phyloP scores from a whole-genome alignment of 1,140 invertebrate genomes.

The Drosophila sproati region DNA sequence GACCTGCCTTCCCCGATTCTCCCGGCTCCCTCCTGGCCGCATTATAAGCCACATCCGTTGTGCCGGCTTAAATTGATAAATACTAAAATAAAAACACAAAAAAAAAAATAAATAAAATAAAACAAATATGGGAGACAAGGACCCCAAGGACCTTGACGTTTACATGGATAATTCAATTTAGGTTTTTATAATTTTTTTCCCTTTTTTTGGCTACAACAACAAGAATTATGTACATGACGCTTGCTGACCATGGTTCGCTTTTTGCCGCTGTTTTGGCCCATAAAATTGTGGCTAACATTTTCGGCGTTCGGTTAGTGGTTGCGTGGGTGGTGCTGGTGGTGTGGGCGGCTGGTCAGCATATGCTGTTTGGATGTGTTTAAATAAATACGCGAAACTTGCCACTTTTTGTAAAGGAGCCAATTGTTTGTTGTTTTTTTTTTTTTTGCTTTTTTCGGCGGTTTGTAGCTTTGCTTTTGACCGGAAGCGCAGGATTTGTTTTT shows the following conservation, averaged over 20 bases:
- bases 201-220: constrained; percentile 53
- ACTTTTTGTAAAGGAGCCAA: constrained; percentile 64
- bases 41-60: constrained; percentile 80
- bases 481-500: constrained; percentile 80
- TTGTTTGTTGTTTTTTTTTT: constrained; percentile 19
- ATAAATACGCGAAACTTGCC: constrained; percentile 80
- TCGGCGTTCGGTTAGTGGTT: constrained; percentile 22
- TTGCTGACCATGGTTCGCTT: constrained; percentile 18
- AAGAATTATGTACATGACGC: constrained; percentile 72
- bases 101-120: neutral
- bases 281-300: constrained; percentile 63
- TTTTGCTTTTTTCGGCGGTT: constrained; percentile 27
- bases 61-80: constrained; percentile 78
- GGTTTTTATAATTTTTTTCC: constrained; percentile 64
- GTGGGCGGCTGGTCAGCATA: constrained; percentile 62
- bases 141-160: constrained; percentile 66
- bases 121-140: constrained; percentile 16
- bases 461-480: constrained; percentile 52
- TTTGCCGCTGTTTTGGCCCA: constrained; percentile 57
- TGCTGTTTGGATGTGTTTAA: constrained; percentile 79
- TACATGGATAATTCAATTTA: constrained; percentile 82
- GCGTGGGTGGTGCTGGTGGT: constrained; percentile 21
- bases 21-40: constrained; percentile 16
- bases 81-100: constrained; percentile 44
- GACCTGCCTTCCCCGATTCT: constrained; percentile 7